phyloP scores from a whole-genome alignment of 1,140 invertebrate species.

The Oppia nitens region DNA sequence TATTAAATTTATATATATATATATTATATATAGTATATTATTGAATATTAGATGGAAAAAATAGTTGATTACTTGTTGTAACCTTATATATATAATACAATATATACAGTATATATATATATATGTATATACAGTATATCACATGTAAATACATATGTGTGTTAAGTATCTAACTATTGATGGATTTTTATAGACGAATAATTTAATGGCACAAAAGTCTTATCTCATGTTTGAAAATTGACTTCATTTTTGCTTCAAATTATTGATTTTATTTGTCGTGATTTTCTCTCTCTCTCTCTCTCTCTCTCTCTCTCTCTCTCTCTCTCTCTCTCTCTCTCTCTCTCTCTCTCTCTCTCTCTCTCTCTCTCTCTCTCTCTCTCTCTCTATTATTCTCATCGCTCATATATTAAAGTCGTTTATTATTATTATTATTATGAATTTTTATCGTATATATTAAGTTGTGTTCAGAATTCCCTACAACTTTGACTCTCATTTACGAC shows the following conservation, averaged over 20 bases:
- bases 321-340: neutral
- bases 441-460: conserved; percentile 4
- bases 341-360: neutral
- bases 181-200: neutral
- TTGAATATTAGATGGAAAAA: no score
- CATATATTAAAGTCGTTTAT: neutral
- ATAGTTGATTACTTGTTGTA: no score
- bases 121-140: neutral
- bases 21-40: no score
- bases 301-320: conserved; percentile 1
- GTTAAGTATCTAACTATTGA: neutral
- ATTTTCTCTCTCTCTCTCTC: neutral
- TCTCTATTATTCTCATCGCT: neutral
- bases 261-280: neutral
- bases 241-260: conserved; percentile 1
- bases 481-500: neutral
- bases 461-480: neutral
- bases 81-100: no score
- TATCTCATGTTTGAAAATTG: neutral
- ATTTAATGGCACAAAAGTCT: conserved; percentile 1
- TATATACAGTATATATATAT: no score
- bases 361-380: neutral
- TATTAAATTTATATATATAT: no score
- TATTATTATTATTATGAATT: neutral
- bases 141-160: neutral